Conservation (phyloP, 37 sponge, comb jelly and placozoan species). For the Halichondria panicea region DNA sequence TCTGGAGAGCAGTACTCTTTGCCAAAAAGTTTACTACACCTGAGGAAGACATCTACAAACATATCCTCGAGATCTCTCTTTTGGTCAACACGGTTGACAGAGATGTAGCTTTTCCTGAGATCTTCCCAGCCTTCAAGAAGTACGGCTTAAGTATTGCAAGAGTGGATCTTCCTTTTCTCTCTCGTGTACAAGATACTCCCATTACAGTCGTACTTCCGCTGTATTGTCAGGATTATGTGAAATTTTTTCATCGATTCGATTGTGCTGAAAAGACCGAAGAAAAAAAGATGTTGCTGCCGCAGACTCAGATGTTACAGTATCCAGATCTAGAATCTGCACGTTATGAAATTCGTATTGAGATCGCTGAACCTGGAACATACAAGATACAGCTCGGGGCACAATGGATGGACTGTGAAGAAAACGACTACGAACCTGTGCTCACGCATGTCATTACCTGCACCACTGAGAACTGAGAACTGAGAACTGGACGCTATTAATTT, state of each 20-base stretch:
- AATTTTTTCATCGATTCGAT: not conserved
- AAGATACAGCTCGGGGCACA: slow-evolving; percentile 4
- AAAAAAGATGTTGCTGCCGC: too few relatives aligned
- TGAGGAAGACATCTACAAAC: not conserved
- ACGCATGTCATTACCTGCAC: too few relatives aligned
- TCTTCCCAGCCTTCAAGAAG: too few relatives aligned
- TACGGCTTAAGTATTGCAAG: too few relatives aligned
- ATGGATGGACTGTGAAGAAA: too few relatives aligned
- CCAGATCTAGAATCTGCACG: not conserved
- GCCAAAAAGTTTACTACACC: too few relatives aligned
- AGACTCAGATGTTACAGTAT: not conserved
- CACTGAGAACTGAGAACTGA: too few relatives aligned
- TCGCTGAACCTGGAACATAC: not conserved
- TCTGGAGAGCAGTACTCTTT: slow-evolving; percentile 11
- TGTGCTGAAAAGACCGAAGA: not conserved
- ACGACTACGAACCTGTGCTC: too few relatives aligned
- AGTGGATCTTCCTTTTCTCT: slow-evolving; percentile 3
- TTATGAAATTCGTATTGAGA: not conserved
- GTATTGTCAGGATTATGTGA: not conserved
- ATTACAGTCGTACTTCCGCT: not conserved
- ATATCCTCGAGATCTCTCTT: too few relatives aligned
- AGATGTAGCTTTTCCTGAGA: too few relatives aligned
- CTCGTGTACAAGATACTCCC: not conserved
- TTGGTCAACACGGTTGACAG: too few relatives aligned
- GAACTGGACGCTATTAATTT: too few relatives aligned